Evolutionary conservation across 2,113 vertebrate genomes (phyloP), one percentile per base, ranked within the genome.

Genomic region (Verasper variegatus): DNA sequence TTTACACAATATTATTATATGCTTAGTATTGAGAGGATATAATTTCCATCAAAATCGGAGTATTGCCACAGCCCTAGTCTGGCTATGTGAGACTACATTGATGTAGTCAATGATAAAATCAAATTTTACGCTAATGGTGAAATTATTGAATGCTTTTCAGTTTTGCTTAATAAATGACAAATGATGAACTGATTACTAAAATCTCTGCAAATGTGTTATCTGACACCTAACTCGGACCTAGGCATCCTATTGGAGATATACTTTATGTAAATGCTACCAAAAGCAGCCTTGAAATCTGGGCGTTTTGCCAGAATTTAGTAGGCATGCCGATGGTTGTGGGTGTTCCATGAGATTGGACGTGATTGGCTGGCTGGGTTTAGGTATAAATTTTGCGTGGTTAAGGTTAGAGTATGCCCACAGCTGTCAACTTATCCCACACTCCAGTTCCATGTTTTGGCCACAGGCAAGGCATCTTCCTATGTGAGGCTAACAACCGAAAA

Each of bases 301-400:
- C 17, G 0, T 37, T 58, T 45, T 0, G 14, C 67, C 68, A 75
- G 42, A 69, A 17, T 13, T 52, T 4, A 20, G 51, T 59, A 24
- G 61, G 56, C 11, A 18, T 64, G 68, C 47, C 80, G 40, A 68
- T 40, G 71, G 40, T 68, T 45, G 71, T 71, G 35, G 71, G 68
- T 62, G 55, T 75, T 75, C 23, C 3, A 52, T 54, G 20, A 52
- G 14, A 52, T 4, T 64, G 31, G 23, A 21, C 15, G 59, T 26
- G 66, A 66, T n/a, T 57, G 59, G 70, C 15, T 51, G 47, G 47
- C 47, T n/a, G 59, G 17, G 26, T 62, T 75, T 27, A 14, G 23
- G 15, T 47, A 52, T 0, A 40, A 47, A 12, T 18, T 59, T 24
- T 52, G 24, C 14, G 2, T 65, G 26, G 74, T 70, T 49, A 31